These are phyloP conservation scores for Liopterus haemorrhoidalis DNA, from an alignment of 2,888 invertebrate species.

Conservation along the genomic window DNA sequence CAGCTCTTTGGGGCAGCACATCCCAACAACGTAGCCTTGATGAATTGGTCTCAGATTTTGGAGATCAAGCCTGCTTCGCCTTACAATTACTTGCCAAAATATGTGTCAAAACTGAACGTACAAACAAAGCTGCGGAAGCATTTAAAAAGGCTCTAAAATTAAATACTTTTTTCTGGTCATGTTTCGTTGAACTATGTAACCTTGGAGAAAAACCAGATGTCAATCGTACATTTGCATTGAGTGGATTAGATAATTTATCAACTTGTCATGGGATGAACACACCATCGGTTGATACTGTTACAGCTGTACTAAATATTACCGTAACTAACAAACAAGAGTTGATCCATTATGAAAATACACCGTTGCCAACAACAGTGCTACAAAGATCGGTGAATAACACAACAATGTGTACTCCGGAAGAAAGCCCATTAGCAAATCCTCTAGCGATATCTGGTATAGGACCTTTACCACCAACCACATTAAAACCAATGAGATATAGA, in stretches of 20 bases:
- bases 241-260: conserved; percentile 61
- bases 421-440: conserved; percentile 46
- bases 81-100: conserved; percentile 82
- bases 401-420: conserved; percentile 42
- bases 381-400: conserved; percentile 35
- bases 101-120: conserved; percentile 76
- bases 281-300: conserved; percentile 49
- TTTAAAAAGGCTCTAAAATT: conserved; percentile 74
- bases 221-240: conserved; percentile 67
- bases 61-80: conserved; percentile 85
- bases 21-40: conserved; percentile 60
- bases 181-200: conserved; percentile 82
- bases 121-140: conserved; percentile 66
- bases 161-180: conserved; percentile 94
- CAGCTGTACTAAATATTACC: conserved; percentile 35
- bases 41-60: conserved; percentile 77
- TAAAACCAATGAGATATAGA: conserved; percentile 44
- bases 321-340: conserved; percentile 38
- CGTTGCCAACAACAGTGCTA: conserved; percentile 33
- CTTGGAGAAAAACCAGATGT: conserved; percentile 86
- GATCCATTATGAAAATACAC: conserved; percentile 45
- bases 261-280: conserved; percentile 59
- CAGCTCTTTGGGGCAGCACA: conserved; percentile 55
- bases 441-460: conserved; percentile 47
- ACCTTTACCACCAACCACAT: conserved; percentile 52